These are phyloP conservation scores for Parauchenoglanis punctatus DNA, from an alignment of 2,797 vertebrate genomes.

Conservation along the genomic window DNA sequence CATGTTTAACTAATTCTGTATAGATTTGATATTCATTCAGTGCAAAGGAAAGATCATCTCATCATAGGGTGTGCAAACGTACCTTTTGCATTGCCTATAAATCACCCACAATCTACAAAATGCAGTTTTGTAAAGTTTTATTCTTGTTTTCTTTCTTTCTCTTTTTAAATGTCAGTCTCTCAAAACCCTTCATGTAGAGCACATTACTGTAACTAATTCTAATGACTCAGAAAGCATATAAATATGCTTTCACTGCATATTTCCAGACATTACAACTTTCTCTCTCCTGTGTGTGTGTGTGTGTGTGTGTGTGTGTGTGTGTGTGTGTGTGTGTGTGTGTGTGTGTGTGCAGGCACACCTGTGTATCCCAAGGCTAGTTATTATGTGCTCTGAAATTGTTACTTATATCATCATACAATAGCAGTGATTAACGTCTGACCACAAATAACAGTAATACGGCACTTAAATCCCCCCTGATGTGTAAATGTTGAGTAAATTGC, in stretches of 20 bases:
- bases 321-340: conserved; percentile 16
- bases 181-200: not conserved
- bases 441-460: not conserved
- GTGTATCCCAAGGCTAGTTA: conserved; percentile 4
- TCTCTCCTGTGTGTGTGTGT: not conserved
- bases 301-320: not conserved
- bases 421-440: conserved; percentile 6
- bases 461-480: not conserved
- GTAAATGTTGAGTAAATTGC: not conserved
- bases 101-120: not conserved
- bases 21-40: not conserved
- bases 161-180: not conserved
- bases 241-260: not conserved
- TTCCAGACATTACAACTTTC: not conserved
- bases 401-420: not conserved
- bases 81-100: not conserved
- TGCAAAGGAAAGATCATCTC: not conserved
- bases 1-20: not conserved
- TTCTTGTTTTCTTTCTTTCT: not conserved
- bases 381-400: conserved; percentile 8
- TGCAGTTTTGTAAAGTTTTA: not conserved
- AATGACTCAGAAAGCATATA: not conserved
- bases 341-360: not conserved
- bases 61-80: not conserved
- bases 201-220: not conserved